These are phyloP conservation scores for Drosophila parabipectinata DNA, from an alignment of 1,140 invertebrate species.

Conservation along the genomic window DNA sequence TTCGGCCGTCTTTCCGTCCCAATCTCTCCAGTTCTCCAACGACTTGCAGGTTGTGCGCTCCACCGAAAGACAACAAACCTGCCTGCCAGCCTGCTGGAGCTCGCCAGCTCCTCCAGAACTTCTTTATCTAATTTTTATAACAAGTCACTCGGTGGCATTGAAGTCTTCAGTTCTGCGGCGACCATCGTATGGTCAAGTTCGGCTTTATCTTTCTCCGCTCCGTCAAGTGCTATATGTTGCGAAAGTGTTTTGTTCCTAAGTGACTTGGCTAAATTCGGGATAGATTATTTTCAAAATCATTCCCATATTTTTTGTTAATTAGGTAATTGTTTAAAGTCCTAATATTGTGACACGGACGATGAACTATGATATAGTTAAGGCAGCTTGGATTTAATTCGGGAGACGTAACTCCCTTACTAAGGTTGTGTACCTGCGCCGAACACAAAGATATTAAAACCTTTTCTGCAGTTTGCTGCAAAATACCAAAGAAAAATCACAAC, in stretches of 20 bases:
- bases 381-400: neutral
- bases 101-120: slow-evolving; percentile 60
- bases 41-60: slow-evolving; percentile 34
- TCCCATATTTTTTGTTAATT: slow-evolving; percentile 22
- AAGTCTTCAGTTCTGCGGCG: slow-evolving; percentile 74
- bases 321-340: slow-evolving; percentile 39
- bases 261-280: slow-evolving; percentile 35
- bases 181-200: slow-evolving; percentile 73
- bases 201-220: slow-evolving; percentile 26
- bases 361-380: neutral
- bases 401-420: neutral
- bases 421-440: neutral
- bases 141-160: slow-evolving; percentile 60
- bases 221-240: slow-evolving; percentile 13
- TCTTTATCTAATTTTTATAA: slow-evolving; percentile 77
- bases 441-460: slow-evolving; percentile 40
- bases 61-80: slow-evolving; percentile 23
- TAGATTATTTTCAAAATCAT: slow-evolving; percentile 9
- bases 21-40: slow-evolving; percentile 22
- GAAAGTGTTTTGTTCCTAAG: slow-evolving; percentile 37
- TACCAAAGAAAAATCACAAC: slow-evolving; percentile 78
- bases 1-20: slow-evolving; percentile 17
- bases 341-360: neutral
- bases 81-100: slow-evolving; percentile 1
- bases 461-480: slow-evolving; percentile 63